phyloP scores from a whole-genome alignment of 2,113 vertebrate species.

The Drymodes brunneopygia region DNA sequence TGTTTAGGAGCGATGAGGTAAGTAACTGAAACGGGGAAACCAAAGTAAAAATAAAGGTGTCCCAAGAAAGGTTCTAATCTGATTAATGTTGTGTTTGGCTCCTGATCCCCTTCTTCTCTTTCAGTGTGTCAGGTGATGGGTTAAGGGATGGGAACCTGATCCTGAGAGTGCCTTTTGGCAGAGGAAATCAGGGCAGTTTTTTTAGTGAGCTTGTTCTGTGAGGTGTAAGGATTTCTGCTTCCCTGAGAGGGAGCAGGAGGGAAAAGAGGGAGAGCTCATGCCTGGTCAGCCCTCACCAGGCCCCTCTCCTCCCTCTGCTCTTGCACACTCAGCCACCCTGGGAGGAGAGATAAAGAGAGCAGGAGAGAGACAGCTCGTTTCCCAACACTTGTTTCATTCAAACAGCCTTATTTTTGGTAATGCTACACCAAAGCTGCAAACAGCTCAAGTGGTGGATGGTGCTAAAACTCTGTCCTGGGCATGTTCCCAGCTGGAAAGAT shows the following conservation, averaged over 20 bases:
- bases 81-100: conserved; percentile 28
- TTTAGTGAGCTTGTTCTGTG: background rate
- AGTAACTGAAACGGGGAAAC: background rate
- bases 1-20: background rate
- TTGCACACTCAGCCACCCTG: background rate
- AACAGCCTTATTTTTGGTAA: conserved; percentile 14
- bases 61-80: background rate
- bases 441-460: background rate
- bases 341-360: background rate
- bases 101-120: background rate
- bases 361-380: background rate
- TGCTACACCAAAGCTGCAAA: background rate
- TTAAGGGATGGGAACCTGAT: background rate
- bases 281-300: background rate
- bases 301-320: background rate
- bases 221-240: background rate
- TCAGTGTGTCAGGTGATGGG: background rate
- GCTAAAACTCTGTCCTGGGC: conserved; percentile 52
- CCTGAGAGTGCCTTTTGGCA: background rate
- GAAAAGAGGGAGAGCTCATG: background rate
- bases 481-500: conserved; percentile 38
- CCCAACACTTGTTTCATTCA: conserved; percentile 40
- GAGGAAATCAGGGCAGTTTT: background rate
- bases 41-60: background rate
- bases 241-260: background rate